Base-by-base conservation (phyloP, 2,888 invertebrate species). In the Arge pagana region DNA sequence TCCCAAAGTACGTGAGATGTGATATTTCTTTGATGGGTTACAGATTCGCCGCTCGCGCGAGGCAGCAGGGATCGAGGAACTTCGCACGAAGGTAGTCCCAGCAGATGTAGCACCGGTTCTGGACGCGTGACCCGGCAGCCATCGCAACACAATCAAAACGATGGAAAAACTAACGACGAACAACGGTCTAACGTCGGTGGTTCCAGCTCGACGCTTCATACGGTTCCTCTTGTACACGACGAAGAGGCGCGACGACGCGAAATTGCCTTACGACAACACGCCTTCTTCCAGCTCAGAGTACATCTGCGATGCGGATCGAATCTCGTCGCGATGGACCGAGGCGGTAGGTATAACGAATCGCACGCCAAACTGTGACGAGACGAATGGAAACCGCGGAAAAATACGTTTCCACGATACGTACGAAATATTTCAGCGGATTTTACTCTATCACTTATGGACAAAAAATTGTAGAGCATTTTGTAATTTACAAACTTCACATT, bases 301-400 rank as follows among this genome's bases (percentile, higher is more conserved):
- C 90, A 94, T 79, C 82, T 97, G 59, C 89, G 90, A 70, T 84
- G 90, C 70, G 96, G 96, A 59, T 86, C 86, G 70, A 92, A 93
- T 76, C 82, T 97, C 70, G 87, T 93, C 52, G 91, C 96, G 54
- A 92, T 93, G 87, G 96, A 97, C 77, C 91, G 94, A 79, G 93
- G 93, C 78, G 96, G 96, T 95, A 80, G 83, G 83, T 75, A n/a
- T n/a, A n/a, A n/a, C n/a, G n/a, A n/a, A n/a, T n/a, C n/a, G n/a
- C n/a, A n/a, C n/a, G n/a, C n/a, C n/a, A n/a, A n/a, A n/a, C n/a
- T n/a, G n/a, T n/a, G n/a, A n/a, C n/a, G n/a, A n/a, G n/a, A n/a
- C n/a, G n/a, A n/a, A n/a, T n/a, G n/a, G n/a, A n/a, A n/a, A n/a
- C n/a, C n/a, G n/a, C n/a, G n/a, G n/a, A n/a, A n/a, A n/a, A n/a